Conservation (phyloP, 2,113 vertebrate species). For the Irena cyanogastra region DNA sequence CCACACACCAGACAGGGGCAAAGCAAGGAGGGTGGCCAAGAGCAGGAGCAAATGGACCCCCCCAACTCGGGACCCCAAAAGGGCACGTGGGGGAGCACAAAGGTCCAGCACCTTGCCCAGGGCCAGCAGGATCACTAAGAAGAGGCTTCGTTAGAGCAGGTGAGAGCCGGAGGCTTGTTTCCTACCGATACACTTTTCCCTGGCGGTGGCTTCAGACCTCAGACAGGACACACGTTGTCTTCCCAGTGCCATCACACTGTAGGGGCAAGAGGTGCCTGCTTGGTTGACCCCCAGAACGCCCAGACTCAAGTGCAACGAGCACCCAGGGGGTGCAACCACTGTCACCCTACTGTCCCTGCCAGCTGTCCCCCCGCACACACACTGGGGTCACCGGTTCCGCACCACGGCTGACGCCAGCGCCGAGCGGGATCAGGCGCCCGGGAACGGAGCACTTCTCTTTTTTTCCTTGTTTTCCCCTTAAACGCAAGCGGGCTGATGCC, state of each 20-base stretch:
- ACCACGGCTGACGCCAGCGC: background rate
- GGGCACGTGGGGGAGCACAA: accelerated
- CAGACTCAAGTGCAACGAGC: background rate
- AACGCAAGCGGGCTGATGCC: slow-evolving; percentile 29
- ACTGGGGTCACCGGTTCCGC: accelerated
- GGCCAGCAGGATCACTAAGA: background rate
- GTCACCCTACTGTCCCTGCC: background rate
- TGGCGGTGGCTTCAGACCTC: background rate
- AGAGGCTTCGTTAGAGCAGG: accelerated
- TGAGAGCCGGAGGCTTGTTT: accelerated
- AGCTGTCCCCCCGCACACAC: background rate
- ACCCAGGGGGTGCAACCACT: background rate
- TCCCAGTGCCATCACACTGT: background rate
- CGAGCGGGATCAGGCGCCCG: background rate
- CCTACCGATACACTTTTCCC: background rate
- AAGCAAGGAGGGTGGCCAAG: background rate
- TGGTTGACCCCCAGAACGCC: background rate
- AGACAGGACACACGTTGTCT: background rate
- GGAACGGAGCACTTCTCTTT: background rate
- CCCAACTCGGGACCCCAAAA: background rate
- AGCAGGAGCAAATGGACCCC: background rate
- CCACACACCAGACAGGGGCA: accelerated
- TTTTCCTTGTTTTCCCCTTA: slow-evolving; percentile 18
- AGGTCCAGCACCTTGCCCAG: accelerated
- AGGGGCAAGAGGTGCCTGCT: background rate